These are phyloP conservation scores for Otus sunia DNA, from an alignment of 2,113 vertebrate genomes.

Conservation along the genomic window DNA sequence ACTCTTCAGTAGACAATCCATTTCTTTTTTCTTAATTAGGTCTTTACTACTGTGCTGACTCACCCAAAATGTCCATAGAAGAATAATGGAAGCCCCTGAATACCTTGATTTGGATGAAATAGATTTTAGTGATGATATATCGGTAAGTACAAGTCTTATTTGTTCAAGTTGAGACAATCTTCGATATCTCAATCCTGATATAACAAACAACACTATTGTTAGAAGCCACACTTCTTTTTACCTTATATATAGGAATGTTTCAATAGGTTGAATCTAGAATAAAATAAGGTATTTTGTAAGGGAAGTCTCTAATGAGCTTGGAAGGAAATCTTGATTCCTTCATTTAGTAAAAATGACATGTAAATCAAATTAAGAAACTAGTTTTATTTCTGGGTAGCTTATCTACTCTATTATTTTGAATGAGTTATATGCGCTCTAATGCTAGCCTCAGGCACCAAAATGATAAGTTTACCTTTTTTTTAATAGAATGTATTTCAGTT, in stretches of 20 bases:
- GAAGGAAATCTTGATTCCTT: neutral
- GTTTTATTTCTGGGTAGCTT: neutral
- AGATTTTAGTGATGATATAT: constrained; percentile 95
- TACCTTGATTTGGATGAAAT: constrained; percentile 99
- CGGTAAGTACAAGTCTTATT: constrained; percentile 79
- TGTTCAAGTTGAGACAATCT: neutral
- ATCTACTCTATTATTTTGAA: neutral
- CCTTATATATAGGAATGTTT: neutral
- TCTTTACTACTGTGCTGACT: constrained; percentile 44
- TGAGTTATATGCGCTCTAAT: neutral
- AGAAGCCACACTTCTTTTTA: neutral
- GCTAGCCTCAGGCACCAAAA: neutral
- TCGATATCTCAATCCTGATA: neutral
- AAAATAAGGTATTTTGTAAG: neutral
- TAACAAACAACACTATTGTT: neutral
- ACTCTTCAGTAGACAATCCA: neutral
- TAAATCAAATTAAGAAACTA: neutral
- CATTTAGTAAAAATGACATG: neutral
- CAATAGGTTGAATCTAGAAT: neutral
- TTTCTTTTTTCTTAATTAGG: constrained; percentile 68
- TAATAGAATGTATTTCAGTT: neutral
- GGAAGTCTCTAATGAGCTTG: neutral
- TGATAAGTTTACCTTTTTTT: neutral
- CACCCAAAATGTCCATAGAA: constrained; percentile 85
- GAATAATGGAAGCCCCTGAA: constrained; percentile 98